A percentile compares a stretch with the other conserved stretches of the same genome.
Conservation (phyloP, 2,113 vertebrate genomes). For the Dryoscopus gambensis region DNA sequence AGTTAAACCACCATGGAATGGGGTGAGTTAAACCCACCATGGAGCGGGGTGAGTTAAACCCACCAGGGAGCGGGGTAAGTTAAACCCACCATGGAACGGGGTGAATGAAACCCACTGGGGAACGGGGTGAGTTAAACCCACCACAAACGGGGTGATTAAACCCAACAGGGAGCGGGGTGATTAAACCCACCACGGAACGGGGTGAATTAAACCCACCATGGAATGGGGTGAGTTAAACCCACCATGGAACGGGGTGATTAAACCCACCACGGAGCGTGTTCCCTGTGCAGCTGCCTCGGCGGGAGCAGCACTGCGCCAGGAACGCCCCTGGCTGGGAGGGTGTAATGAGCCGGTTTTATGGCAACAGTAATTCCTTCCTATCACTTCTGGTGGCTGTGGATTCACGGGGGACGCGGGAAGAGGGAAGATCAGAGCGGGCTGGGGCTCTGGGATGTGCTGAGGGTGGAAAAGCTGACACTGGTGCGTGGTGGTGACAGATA, state of each 20-base stretch:
- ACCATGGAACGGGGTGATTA: background rate
- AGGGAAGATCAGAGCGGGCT: background rate
- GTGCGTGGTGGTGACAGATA: background rate
- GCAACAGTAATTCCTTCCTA: constrained; percentile 49
- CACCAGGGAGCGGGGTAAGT: too few relatives aligned
- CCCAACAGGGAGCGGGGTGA: too few relatives aligned
- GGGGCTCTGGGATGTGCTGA: background rate
- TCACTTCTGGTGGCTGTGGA: constrained; percentile 20
- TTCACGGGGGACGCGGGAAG: background rate
- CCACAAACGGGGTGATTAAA: too few relatives aligned
- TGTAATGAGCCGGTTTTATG: constrained; percentile 64
- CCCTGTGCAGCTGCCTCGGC: constrained; percentile 49
- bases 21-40: too few relatives aligned
- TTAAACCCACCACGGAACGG: too few relatives aligned
- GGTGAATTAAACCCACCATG: too few relatives aligned
- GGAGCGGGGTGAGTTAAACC: too few relatives aligned
- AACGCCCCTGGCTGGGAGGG: constrained; percentile 4
- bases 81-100: too few relatives aligned
- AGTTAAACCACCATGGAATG: too few relatives aligned
- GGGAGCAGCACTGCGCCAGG: background rate
- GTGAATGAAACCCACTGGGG: too few relatives aligned
- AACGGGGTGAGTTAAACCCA: too few relatives aligned
- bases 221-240: too few relatives aligned
- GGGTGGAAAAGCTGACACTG: background rate
- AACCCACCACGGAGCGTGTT: background rate